Percentiles rank a stretch among this genome's conserved stretches.
phyloP scores from a whole-genome alignment of 2,113 vertebrate genomes.

The Oncorhynchus masou region DNA sequence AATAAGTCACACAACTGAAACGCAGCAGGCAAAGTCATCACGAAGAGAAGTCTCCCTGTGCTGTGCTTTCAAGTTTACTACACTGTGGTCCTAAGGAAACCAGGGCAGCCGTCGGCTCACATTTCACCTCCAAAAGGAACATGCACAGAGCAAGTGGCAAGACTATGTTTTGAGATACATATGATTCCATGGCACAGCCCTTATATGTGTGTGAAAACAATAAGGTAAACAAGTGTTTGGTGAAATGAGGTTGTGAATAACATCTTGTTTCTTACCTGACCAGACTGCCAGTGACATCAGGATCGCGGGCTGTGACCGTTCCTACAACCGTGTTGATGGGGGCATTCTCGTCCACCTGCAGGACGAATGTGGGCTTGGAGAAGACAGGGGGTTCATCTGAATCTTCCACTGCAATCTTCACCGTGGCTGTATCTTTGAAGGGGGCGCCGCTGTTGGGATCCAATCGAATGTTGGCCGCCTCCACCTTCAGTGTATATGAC shows the following conservation, averaged over 20 bases:
- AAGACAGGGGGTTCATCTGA: constrained; percentile 93
- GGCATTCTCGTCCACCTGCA: constrained; percentile 93
- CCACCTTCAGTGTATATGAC: constrained; percentile 90
- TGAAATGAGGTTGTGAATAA: background rate
- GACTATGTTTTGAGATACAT: background rate
- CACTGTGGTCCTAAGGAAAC: constrained; percentile 33
- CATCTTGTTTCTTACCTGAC: constrained; percentile 81
- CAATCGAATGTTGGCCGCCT: constrained; percentile 86
- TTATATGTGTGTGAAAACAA: constrained; percentile 1
- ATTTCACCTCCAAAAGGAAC: background rate
- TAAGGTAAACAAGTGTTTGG: background rate
- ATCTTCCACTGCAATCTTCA: constrained; percentile 90
- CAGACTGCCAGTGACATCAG: constrained; percentile 81
- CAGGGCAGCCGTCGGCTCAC: constrained; percentile 32
- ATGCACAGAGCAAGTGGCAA: background rate
- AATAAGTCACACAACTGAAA: constrained; percentile 58
- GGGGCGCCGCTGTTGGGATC: constrained; percentile 83
- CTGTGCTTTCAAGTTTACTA: constrained; percentile 30
- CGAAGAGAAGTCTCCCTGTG: constrained; percentile 45
- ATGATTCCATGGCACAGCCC: background rate
- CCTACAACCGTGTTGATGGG: constrained; percentile 88
- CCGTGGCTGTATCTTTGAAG: constrained; percentile 91
- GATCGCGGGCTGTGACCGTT: constrained; percentile 87
- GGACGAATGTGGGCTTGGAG: constrained; percentile 82
- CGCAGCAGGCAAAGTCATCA: constrained; percentile 26